These are phyloP conservation scores for Lysandra coridon DNA, from an alignment of 2,888 invertebrate genomes.

Conservation along the genomic window DNA sequence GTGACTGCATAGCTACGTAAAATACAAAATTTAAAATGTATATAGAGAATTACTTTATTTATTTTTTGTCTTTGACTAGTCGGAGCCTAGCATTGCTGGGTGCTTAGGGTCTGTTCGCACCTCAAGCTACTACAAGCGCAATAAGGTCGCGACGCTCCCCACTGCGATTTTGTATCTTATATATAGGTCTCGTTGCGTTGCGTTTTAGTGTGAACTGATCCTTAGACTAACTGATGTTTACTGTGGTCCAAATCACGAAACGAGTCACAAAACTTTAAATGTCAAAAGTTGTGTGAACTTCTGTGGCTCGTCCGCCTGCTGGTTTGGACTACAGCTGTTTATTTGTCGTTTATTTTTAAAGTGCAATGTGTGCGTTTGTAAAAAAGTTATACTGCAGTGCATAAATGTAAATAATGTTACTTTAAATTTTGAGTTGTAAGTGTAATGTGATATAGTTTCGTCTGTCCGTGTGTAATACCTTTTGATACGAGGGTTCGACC, in stretches of 20 bases:
- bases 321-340: too few relatives aligned
- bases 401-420: conserved; percentile 70
- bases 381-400: neutral
- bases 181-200: neutral
- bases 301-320: too few relatives aligned
- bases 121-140: neutral
- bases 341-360: neutral
- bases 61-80: neutral
- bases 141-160: neutral
- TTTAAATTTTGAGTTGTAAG: conserved; percentile 55
- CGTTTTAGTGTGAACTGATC: neutral
- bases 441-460: conserved; percentile 69
- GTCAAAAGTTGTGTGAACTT: neutral
- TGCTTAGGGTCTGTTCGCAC: neutral
- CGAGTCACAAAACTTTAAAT: neutral
- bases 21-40: neutral
- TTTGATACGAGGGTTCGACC: conserved; percentile 40
- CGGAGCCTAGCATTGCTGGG: neutral
- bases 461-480: conserved; percentile 43
- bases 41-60: neutral
- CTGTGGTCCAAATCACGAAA: neutral
- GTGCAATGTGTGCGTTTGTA: neutral
- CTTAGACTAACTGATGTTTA: neutral
- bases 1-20: neutral
- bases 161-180: neutral